Evolutionary conservation across 2,888 invertebrate species (phyloP).

Genomic region (Watsonalla cultraria): DNA sequence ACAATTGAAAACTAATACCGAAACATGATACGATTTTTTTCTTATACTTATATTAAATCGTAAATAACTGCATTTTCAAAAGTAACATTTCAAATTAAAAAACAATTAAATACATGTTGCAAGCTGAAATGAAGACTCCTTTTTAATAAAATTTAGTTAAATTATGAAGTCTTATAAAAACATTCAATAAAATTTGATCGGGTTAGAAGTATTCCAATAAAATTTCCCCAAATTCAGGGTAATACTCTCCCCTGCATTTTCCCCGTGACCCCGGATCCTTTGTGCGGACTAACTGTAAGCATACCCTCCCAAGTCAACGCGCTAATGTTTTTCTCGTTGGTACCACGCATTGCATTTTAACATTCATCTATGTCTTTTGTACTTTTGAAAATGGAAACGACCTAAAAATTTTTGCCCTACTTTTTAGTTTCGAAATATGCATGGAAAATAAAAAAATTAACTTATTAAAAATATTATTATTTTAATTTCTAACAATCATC

Average conservation of each 20-base stretch:
- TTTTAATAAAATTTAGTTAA: too few relatives aligned
- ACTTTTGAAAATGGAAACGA: slow-evolving; percentile 25
- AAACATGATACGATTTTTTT: too few relatives aligned
- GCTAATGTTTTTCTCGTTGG: slow-evolving; percentile 41
- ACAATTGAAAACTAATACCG: too few relatives aligned
- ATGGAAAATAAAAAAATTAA: too few relatives aligned
- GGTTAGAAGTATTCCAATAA: background rate
- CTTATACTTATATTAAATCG: too few relatives aligned
- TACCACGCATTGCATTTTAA: slow-evolving; percentile 16
- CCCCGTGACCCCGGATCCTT: slow-evolving; percentile 54
- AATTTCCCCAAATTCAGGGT: slow-evolving; percentile 34
- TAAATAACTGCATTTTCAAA: too few relatives aligned
- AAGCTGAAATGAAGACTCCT: too few relatives aligned
- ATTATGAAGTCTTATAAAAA: too few relatives aligned
- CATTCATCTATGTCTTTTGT: slow-evolving; percentile 25
- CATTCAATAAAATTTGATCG: too few relatives aligned
- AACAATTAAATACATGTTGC: too few relatives aligned
- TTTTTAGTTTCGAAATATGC: background rate
- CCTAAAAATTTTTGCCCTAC: background rate
- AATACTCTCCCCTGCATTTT: slow-evolving; percentile 21
- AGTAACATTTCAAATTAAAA: too few relatives aligned
- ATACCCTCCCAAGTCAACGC: slow-evolving; percentile 38
- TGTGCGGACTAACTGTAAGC: slow-evolving; percentile 58
- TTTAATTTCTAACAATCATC: slow-evolving; percentile 12
- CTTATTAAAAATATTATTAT: too few relatives aligned